Base-by-base conservation (phyloP, 2,888 invertebrate species). In the Platycnemis pennipes region DNA sequence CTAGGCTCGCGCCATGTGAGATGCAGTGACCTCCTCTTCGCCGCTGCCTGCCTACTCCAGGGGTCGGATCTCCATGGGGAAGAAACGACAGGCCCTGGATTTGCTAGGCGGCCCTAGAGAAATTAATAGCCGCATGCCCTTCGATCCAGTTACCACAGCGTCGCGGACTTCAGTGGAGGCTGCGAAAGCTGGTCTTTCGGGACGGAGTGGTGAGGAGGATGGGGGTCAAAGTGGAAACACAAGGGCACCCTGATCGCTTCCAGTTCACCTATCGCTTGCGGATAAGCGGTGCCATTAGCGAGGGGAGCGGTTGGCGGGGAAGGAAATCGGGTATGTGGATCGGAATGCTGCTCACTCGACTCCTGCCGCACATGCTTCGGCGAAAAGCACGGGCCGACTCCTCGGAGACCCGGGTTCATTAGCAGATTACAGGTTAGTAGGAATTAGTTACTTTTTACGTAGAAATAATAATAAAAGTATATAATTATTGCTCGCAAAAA, bases 141-240 rank as follows among this genome's bases (percentile, higher is more conserved):
- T 77, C 77, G 77, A 77, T 77, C 77, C 77, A 26, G 37, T 37
- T 31, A 77, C 77, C 77, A 77, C 77, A 37, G 77, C 77, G n/a
- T 37, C 77, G 77, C 26, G 31, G 77, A 77, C 77, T 77, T 37
- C 77, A 37, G 37, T 77, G 77, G 77, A 3, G 37, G 77, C 37
- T 77, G 37, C 31, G 31, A 37, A 37, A 77, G 4, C 16, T 11
- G 77, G 77, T 37, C 77, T 77, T 77, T 77, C 77, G 77, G 77
- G 77, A 77, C 77, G 77, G 63, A 0, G 22, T 26, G 22, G 1
- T 26, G 1, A n/a, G 63, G 8, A 22, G 63, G 63, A 26, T 7
- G 63, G n/a, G 77, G 13, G 77, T 77, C 77, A 37, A 77, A 77
- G 77, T 31, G 77, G 31, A 63, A 63, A 77, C 37, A 31, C 77